A percentile compares a stretch with the other conserved stretches of the same genome.
phyloP scores from a whole-genome alignment of 2,113 vertebrate species.

The Paradisaea rubra region DNA sequence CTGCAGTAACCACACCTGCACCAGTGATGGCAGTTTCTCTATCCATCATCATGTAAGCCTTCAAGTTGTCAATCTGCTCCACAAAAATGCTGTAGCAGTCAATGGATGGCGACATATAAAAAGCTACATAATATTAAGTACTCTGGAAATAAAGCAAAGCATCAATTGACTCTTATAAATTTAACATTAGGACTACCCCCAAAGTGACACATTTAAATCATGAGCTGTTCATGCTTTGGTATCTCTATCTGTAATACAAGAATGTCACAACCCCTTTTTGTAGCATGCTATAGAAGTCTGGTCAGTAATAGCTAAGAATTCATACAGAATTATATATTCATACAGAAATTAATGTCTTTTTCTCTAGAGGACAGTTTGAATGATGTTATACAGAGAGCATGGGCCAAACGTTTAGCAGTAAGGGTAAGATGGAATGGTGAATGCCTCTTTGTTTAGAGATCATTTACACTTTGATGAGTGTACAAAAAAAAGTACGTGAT shows the following conservation, averaged over 20 bases:
- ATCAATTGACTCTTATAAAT: neutral
- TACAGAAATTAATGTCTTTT: neutral
- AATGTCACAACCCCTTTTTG: neutral
- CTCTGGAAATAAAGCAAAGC: neutral
- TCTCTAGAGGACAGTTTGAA: neutral
- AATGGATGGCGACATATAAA: neutral
- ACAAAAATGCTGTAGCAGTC: neutral
- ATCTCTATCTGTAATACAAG: neutral
- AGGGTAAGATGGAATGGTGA: neutral
- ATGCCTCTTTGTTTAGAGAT: neutral
- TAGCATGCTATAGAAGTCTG: neutral
- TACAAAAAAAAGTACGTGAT: neutral
- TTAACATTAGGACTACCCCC: neutral
- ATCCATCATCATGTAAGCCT: neutral
- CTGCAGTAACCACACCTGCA: neutral
- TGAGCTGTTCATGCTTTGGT: neutral
- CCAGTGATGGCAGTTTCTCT: neutral
- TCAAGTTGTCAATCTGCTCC: neutral
- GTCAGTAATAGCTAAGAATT: neutral
- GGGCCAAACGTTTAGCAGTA: neutral
- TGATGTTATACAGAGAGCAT: neutral
- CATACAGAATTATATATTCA: neutral
- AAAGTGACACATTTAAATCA: neutral
- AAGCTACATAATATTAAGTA: neutral
- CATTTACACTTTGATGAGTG: neutral